A percentile compares a stretch with the other conserved stretches of the same genome.
Conservation (phyloP, 2,113 vertebrate genomes). For the Myotis davidii region DNA sequence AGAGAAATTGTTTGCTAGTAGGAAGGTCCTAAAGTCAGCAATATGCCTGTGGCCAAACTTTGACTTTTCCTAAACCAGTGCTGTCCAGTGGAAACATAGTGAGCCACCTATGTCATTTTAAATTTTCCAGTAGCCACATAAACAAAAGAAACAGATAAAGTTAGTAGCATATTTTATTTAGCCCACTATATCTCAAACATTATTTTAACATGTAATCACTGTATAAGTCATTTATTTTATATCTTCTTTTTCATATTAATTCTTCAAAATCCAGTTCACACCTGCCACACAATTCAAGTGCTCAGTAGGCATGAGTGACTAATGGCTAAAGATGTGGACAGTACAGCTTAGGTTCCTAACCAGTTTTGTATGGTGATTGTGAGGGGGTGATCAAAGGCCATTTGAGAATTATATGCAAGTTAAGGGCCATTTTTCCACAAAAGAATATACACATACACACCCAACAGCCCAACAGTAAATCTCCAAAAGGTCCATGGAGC, state of each 20-base stretch:
- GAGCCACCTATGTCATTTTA: neutral
- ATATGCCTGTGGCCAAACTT: neutral
- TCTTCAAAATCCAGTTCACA: neutral
- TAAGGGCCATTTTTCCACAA: neutral
- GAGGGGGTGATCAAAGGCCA: neutral
- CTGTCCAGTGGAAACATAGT: neutral
- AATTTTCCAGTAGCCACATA: neutral
- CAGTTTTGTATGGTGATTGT: neutral
- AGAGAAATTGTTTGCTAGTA: neutral
- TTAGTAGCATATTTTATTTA: constrained; percentile 10
- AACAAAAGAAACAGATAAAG: constrained; percentile 30
- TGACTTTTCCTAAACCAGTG: neutral
- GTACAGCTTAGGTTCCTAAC: neutral
- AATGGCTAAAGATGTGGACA: neutral
- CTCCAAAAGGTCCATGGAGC: neutral
- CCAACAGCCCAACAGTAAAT: neutral
- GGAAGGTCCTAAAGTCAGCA: neutral
- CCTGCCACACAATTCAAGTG: neutral
- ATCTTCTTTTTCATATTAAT: neutral
- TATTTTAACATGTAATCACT: neutral
- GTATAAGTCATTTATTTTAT: neutral
- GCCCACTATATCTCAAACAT: neutral
- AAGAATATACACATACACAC: neutral
- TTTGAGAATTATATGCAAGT: constrained; percentile 21
- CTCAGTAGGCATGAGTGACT: neutral